Percentiles rank a stretch among this genome's conserved stretches.
Conservation (phyloP, 2,113 vertebrate genomes). For the Cyanoramphus novaezelandiae region DNA sequence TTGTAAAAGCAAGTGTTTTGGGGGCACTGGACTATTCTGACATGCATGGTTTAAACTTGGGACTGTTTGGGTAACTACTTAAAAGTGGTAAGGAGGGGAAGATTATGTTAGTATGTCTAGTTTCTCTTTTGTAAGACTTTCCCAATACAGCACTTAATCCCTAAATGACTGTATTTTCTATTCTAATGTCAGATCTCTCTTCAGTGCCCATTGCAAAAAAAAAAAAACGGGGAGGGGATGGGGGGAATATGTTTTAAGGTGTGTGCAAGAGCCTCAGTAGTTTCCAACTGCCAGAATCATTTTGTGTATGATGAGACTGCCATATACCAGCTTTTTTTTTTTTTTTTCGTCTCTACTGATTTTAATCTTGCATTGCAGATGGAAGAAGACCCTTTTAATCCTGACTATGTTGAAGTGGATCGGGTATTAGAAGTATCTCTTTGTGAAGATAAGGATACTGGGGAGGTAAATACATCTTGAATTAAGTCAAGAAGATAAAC, state of each 20-base stretch:
- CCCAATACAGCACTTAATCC: neutral
- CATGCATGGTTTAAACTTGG: neutral
- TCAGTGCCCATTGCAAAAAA: neutral
- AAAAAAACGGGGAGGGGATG: too few relatives aligned
- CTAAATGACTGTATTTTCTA: neutral
- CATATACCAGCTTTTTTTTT: neutral
- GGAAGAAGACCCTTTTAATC: conserved; percentile 98
- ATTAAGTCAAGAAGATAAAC: neutral
- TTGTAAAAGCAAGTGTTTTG: neutral
- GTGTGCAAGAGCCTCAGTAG: neutral
- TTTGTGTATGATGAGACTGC: neutral
- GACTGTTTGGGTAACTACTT: neutral
- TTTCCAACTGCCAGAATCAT: neutral
- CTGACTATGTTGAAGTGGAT: conserved; percentile 97
- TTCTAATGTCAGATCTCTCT: neutral
- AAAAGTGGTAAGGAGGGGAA: neutral
- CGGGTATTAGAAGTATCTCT: conserved; percentile 95
- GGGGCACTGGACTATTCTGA: neutral
- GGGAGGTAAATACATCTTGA: conserved; percentile 83
- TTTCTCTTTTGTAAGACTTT: neutral
- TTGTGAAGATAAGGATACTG: conserved; percentile 97
- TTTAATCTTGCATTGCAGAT: conserved; percentile 80
- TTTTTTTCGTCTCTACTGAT: neutral
- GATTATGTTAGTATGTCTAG: neutral
- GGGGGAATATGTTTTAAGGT: too few relatives aligned